Evolutionary conservation across 2,888 invertebrate genomes (phyloP), one percentile per base, ranked within the genome.

Genomic region (Eulithis prunata): DNA sequence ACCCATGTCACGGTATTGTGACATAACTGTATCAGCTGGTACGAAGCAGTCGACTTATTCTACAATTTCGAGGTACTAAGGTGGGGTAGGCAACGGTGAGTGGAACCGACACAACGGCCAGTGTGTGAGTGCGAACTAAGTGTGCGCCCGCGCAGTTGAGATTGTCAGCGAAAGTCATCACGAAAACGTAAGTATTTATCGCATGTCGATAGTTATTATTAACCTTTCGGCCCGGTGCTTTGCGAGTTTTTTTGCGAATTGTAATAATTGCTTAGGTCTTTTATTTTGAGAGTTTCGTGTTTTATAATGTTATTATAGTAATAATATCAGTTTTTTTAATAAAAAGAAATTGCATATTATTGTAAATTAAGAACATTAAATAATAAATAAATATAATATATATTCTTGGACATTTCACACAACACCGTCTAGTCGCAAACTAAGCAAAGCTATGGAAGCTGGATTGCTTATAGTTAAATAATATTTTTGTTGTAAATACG

Each of bases 41-140:
- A 56, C 64, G 8, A 47, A 14, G 64, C 21, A 43, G 49, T 56
- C 56, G 49, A 62, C 55, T 66, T 66, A 55, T 56, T 55, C 54
- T 58, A 56, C 59, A 52, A 55, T 62, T 62, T 62, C 53, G 60
- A 60, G 67, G 57, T 41, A 59, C 47, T 38, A 62, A 77, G 76
- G 79, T 76, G 81, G 80, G 81, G 80, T 69, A 51, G 58, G 52
- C 55, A 28, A 64, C 66, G 56, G 38, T 60, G 59, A 66, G 75
- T 70, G 72, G 71, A 65, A 64, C 68, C 71, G 57, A 52, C 57
- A 57, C 53, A 62, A 57, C 70, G 69, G 72, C 70, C 81, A 82
- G 82, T 82, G 78, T 78, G 79, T 78, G 75, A 69, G 75, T 77
- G 69, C 75, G 70, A 65, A 66, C 75, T 71, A 71, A 68, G 75